phyloP scores from a whole-genome alignment of 2,113 vertebrate species.

The Leptocoma aspasia region DNA sequence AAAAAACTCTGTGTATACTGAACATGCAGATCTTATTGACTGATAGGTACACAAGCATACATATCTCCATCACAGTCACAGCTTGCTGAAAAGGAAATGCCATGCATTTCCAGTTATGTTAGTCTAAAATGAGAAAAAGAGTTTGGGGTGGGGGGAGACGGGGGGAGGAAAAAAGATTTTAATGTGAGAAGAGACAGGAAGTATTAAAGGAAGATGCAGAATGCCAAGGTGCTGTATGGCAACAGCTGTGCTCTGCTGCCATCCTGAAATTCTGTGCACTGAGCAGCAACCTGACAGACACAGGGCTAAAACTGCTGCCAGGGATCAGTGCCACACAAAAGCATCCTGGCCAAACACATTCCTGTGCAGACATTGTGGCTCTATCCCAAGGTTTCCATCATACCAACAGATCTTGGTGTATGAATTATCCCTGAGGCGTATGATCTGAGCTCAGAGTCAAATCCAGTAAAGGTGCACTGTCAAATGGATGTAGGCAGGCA shows the following conservation, averaged over 20 bases:
- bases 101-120: neutral
- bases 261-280: constrained; percentile 16
- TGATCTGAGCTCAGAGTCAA: neutral
- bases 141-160: neutral
- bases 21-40: neutral
- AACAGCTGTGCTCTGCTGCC: constrained; percentile 38
- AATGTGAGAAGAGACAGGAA: neutral
- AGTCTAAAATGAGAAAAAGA: neutral
- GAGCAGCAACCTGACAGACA: constrained; percentile 42
- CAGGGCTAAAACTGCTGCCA: constrained; percentile 1
- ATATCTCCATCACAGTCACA: neutral
- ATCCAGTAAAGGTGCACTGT: neutral
- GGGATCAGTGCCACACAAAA: constrained; percentile 44
- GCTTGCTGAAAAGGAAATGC: neutral
- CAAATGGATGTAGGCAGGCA: neutral
- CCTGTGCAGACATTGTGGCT: constrained; percentile 1
- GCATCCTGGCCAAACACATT: neutral
- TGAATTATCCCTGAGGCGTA: neutral
- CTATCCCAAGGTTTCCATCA: constrained; percentile 33
- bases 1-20: neutral
- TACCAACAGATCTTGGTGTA: neutral
- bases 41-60: neutral
- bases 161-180: neutral
- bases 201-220: neutral
- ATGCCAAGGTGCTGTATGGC: constrained; percentile 17